Evolutionary conservation across 2,797 vertebrate genomes (phyloP), one percentile per base, ranked within the genome.

Genomic region (Syngnathus acus): DNA sequence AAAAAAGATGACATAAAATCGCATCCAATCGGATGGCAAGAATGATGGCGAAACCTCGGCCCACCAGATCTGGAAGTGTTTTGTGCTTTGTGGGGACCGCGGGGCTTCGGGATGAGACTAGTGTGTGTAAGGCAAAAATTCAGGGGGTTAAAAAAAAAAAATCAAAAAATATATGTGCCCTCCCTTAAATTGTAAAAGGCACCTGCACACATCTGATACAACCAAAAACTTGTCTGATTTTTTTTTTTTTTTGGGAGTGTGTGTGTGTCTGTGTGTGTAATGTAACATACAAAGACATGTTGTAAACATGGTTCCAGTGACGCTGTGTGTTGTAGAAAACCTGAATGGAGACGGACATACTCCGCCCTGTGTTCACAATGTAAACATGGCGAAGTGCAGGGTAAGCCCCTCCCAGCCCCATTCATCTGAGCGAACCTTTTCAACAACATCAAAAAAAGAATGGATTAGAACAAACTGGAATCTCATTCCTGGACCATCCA

Each of bases 321-420:
- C 6, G 26, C 79, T 55, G 23, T 62, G 47, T 75, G 64, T 47
- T 55, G 72, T 78, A 81, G 70, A 86, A 82, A 84, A 91, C 90
- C 90, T 90, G 89, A 91, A 91, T 91, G 89, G 88, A 89, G 82
- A 83, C 90, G 88, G 88, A 90, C 86, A 88, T 84, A 89, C 88
- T 82, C 84, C 69, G 71, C 78, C 78, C 88, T 86, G 85, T 87
- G 89, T 89, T 86, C 79, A 86, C 83, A 85, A 90, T 90, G 89
- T 92, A 92, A 92, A 92, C 90, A 86, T 89, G 89, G 85, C 90
- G 87, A 87, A 88, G 90, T 57, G 88, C 88, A 84, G 82, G 90
- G 84, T 77, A 82, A 86, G 87, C 72, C 40, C 81, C 84, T 83
- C 87, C 85, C 84, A 78, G 76, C 71, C 85, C 79, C 76, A 14